Base-by-base conservation (phyloP, 92 coral and sea anemone genomes). In the Galaxea fascicularis region DNA sequence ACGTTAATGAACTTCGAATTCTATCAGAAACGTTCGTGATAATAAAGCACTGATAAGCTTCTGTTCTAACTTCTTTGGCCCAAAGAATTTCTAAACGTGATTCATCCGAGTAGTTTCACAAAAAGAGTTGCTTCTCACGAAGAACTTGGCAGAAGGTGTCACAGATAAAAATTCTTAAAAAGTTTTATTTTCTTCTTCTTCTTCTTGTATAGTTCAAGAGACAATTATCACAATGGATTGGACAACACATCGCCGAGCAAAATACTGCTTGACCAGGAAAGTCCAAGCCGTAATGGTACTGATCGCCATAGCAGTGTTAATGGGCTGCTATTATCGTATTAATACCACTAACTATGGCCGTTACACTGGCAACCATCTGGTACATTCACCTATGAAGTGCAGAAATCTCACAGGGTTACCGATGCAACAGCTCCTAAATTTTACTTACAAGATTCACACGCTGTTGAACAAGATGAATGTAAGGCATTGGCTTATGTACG, bases 401-500 rank as follows among this genome's bases (percentile, higher is more conserved):
- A 54, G 66, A 18, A 75, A 75, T 56, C 80, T 75, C 67, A 54
- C 65, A 13, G 72, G 60, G 12, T 20, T 24, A 15, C 86, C 87
- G 22, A 64, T 77, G 75, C 29, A 24, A 0, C 91, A 91, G 29
- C 87, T 91, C 0, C 62, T 91, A 4, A 84, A 84, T 28, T 35
- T 87, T 39, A 83, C 91, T 8, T 84, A 77, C 76, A 69, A 84
- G 53, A 62, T 88, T 64, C 91, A 87, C 51, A 29, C 11, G 57
- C 49, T 79, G 52, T 82, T 91, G 31, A 83, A 83, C 26, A 71
- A 62, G 39, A 63, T 87, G 6, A 72, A 63, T 0, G 12, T 90
- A 30, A 89, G 79, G 45, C 94, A 91, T 60, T 91, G 94, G 94
- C 76, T 91, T 16, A 79, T 91, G 91, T 91, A 87, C 46, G 94